These are phyloP conservation scores for Cheilosia pagana DNA, from an alignment of 2,888 invertebrate species.

Conservation along the genomic window DNA sequence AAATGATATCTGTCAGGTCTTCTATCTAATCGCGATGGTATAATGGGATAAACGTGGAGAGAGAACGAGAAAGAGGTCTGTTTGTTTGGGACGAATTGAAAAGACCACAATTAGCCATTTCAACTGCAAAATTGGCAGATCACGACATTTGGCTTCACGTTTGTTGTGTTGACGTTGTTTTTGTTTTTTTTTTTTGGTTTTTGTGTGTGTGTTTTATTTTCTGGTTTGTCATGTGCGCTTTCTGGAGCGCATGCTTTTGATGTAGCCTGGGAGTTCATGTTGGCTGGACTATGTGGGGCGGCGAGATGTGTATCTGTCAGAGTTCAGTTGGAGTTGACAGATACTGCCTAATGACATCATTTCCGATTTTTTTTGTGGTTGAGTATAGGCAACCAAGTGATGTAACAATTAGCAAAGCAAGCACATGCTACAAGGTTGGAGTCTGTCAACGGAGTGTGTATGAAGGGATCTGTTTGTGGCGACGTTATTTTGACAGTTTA, in stretches of 20 bases:
- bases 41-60: conserved; percentile 22
- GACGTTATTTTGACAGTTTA: no score
- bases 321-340: conserved; percentile 19
- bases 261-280: conserved; percentile 19
- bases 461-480: no score
- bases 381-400: background rate
- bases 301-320: background rate
- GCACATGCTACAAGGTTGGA: background rate
- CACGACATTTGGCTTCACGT: conserved; percentile 62
- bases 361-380: background rate
- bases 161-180: conserved; percentile 30
- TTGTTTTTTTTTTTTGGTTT: background rate
- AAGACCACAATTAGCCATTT: conserved; percentile 58
- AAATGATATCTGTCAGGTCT: conserved; percentile 11
- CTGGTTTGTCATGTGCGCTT: background rate
- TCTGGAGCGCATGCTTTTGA: conserved; percentile 7
- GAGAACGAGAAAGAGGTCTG: conserved; percentile 8
- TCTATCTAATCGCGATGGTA: conserved; percentile 1
- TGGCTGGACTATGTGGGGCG: background rate
- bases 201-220: background rate
- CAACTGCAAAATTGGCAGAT: conserved; percentile 51
- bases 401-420: background rate
- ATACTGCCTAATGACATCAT: conserved; percentile 18
- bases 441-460: no score
- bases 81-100: conserved; percentile 36